Base-by-base conservation (phyloP, 2,797 vertebrate genomes). In the Lepilemur ruficaudatus region DNA sequence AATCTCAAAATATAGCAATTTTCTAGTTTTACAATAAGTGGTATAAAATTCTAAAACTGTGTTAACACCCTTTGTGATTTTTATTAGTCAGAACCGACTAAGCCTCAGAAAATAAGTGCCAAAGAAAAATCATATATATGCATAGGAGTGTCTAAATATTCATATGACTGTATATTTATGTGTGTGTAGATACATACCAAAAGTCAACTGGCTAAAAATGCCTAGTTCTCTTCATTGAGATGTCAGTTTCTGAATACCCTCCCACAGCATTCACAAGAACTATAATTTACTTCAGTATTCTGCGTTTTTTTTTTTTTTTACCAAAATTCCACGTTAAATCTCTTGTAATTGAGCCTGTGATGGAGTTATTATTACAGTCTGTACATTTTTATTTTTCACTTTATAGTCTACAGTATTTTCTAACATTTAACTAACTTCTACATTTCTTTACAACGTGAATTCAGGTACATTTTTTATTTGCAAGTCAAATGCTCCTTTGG, bases 171-270 rank as follows among this genome's bases (percentile, higher is more conserved):
- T 3, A 0, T 35, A 4, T 67, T 7, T 32, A 4, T 63, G 0
- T 55, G 2, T 50, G 7, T 87, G 6, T n/a, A 23, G 5, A 48
- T 59, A 10, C 5, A 63, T 2, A 55, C 32, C 87, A 72, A 63
- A 95, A 61, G 52, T 91, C 32, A 25, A 81, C 7, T 48, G 82
- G 23, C 85, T 43, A 88, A 96, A 97, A 97, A 97, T 94, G 96
- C 96, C 88, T 96, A 97, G 57, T 96, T 97, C 92, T 98, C 78
- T 87, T 98, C 97, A 97, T 84, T 97, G 96, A 97, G 95, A 97
- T 97, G 92, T 97, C 97, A 98, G 84, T 96, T 98, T 97, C 97
- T 98, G 86, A 95, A 86, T 96, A 61, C 12, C 28, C 83, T 98
- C 93, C 73, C 85, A 87, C 20, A 76, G 41, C 23, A 94, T 82